Percentiles rank a stretch among this genome's conserved stretches.
Evolutionary conservation across 2,113 vertebrate species (phyloP).

Genomic region (Myocastor coypus): DNA sequence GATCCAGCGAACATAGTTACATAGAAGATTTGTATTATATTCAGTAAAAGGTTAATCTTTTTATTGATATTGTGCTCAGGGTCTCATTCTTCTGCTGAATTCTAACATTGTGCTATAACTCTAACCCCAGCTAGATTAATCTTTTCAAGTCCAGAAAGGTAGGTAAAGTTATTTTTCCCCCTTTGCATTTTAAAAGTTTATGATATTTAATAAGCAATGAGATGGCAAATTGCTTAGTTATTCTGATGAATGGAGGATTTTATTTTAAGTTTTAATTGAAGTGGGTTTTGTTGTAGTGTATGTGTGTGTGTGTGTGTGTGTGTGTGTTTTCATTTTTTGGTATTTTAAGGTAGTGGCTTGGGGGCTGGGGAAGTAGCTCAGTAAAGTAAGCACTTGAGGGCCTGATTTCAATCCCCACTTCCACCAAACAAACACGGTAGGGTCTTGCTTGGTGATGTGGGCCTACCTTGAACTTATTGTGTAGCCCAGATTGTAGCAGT

Average conservation of each 20-base stretch:
- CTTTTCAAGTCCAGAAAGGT: background rate
- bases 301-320: background rate
- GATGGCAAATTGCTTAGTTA: background rate
- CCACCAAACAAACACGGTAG: too few species aligned
- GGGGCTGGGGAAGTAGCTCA: too few species aligned
- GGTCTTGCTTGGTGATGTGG: too few species aligned
- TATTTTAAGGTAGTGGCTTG: background rate
- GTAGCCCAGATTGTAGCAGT: background rate
- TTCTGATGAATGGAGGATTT: background rate
- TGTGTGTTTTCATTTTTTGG: background rate
- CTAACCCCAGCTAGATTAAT: background rate
- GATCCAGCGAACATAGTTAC: background rate
- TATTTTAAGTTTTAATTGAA: background rate
- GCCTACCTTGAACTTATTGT: background rate
- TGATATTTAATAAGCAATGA: background rate
- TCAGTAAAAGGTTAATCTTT: background rate
- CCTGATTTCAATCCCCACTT: too few species aligned
- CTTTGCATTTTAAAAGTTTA: constrained; percentile 30
- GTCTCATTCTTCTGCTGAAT: background rate
- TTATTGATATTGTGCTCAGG: background rate
- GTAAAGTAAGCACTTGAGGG: too few species aligned
- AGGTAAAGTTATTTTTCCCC: background rate
- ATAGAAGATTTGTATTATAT: background rate
- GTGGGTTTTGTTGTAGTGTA: background rate
- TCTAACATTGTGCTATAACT: background rate